Conservation (phyloP, 2,888 invertebrate genomes). For the Malachius bipustulatus region DNA sequence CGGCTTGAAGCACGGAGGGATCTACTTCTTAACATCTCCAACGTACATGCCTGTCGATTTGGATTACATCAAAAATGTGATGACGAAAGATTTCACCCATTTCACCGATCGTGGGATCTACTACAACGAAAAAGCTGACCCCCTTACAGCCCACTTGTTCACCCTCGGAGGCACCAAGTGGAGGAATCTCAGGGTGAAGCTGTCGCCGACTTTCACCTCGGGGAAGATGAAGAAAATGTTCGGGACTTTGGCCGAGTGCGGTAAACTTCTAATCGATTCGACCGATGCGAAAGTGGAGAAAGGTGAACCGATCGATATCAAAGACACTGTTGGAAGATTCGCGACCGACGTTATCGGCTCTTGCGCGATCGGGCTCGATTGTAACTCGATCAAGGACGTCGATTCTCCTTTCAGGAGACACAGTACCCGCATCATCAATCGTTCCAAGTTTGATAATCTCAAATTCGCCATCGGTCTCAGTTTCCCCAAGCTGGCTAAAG, state of each 20-base stretch:
- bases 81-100: conserved; percentile 14
- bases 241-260: conserved; percentile 13
- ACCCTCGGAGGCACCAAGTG: conserved; percentile 12
- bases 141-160: conserved; percentile 15
- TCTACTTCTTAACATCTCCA: background rate
- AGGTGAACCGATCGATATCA: conserved; percentile 7
- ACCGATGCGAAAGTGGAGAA: background rate
- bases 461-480: too few relatives aligned
- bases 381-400: conserved; percentile 42
- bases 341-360: conserved; percentile 48
- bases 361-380: conserved; percentile 47
- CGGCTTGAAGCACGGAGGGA: background rate
- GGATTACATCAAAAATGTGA: conserved; percentile 12
- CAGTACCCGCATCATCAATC: conserved; percentile 6
- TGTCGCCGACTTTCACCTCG: conserved; percentile 15
- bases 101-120: conserved; percentile 14
- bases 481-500: too few relatives aligned
- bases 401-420: conserved; percentile 20
- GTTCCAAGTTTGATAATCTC: background rate
- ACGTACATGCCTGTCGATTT: conserved; percentile 3
- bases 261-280: too few relatives aligned
- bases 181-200: conserved; percentile 14
- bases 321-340: too few relatives aligned
- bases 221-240: conserved; percentile 16
- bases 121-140: conserved; percentile 13